Evolutionary conservation across 2,113 vertebrate species (phyloP).

Genomic region (Philantomba maxwellii): DNA sequence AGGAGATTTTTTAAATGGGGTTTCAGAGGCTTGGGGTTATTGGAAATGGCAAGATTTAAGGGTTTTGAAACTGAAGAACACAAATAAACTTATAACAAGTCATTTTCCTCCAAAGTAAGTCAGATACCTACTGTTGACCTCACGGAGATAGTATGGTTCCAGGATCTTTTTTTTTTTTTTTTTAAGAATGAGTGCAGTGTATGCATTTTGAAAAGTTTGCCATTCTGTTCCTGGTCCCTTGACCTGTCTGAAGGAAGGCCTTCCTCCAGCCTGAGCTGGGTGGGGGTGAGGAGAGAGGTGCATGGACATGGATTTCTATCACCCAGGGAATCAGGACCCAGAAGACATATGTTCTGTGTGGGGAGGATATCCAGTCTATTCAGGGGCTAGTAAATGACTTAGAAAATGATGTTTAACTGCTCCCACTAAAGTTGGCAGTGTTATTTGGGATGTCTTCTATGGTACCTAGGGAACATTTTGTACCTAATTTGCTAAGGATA

Average conservation of each 20-base stretch:
- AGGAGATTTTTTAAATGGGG: background rate
- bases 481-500: constrained; percentile 29
- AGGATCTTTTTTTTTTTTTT: background rate
- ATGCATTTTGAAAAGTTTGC: background rate
- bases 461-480: background rate
- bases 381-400: background rate
- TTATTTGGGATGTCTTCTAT: background rate
- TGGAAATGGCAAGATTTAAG: background rate
- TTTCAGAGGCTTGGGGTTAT: background rate
- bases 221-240: background rate
- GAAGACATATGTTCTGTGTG: background rate
- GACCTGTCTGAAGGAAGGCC: background rate
- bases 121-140: background rate
- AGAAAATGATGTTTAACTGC: background rate
- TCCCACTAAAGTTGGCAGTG: background rate
- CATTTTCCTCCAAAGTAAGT: background rate
- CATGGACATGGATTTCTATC: background rate
- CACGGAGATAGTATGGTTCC: background rate
- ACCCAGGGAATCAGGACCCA: background rate
- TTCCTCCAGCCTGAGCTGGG: background rate
- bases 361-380: background rate
- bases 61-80: background rate
- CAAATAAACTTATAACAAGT: background rate
- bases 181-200: background rate
- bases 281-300: fast-evolving